These are phyloP conservation scores for Drosophila cardini DNA, from an alignment of 1,140 invertebrate species.

Conservation along the genomic window DNA sequence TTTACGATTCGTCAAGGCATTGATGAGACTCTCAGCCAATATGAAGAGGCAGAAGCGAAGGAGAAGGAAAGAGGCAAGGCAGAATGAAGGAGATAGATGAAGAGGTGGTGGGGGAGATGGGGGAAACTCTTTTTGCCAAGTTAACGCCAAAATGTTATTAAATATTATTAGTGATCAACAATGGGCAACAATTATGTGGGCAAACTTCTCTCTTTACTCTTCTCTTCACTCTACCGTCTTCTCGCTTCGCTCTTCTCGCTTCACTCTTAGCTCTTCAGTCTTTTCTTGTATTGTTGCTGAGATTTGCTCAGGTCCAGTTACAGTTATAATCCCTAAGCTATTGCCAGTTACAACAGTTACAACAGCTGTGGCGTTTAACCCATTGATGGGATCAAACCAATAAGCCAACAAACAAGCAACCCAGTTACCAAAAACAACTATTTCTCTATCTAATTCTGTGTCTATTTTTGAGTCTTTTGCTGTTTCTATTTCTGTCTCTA, in stretches of 20 bases:
- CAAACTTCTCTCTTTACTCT: not conserved
- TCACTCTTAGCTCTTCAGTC: not conserved
- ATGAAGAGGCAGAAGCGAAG: not conserved
- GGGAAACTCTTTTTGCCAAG: conserved; percentile 38
- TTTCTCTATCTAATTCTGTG: conserved; percentile 44
- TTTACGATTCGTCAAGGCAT: conserved; percentile 80
- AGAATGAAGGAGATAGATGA: not conserved
- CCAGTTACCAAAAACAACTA: conserved; percentile 77
- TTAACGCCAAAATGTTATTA: conserved; percentile 78
- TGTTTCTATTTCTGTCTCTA: conserved; percentile 18
- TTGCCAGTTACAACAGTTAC: conserved; percentile 68
- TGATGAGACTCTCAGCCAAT: conserved; percentile 46
- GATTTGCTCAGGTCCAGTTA: conserved; percentile 40
- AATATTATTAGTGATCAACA: conserved; percentile 75
- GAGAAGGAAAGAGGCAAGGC: not conserved
- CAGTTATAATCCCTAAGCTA: conserved; percentile 82
- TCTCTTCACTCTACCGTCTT: conserved; percentile 1
- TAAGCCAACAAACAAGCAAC: conserved; percentile 48
- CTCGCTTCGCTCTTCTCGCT: conserved; percentile 4
- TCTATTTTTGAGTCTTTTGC: conserved; percentile 40
- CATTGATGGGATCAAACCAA: conserved; percentile 62
- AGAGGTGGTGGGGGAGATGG: not conserved
- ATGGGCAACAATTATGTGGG: conserved; percentile 72
- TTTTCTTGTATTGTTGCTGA: conserved; percentile 13
- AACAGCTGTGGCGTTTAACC: conserved; percentile 76